A percentile compares a stretch with the other conserved stretches of the same genome.
phyloP scores from a whole-genome alignment of 2,113 vertebrate genomes.

The Lasiurus cinereus region DNA sequence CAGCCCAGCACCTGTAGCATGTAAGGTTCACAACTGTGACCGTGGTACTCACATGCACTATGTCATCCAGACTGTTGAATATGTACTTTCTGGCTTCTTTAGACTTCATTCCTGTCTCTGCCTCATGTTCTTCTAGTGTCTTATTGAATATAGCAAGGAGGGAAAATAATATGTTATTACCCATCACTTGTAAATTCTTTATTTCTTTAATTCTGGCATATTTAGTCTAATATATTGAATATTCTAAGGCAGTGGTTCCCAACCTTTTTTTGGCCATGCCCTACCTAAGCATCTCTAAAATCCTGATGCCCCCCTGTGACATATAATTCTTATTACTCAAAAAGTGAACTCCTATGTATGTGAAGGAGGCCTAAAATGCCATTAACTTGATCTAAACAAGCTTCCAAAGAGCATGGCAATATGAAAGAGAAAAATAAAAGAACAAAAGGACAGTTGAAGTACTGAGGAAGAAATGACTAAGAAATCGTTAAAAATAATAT shows the following conservation, averaged over 20 bases:
- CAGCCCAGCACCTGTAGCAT: not conserved
- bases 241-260: not conserved
- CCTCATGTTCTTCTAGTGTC: constrained; percentile 98
- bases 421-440: too few relatives aligned
- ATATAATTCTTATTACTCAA: too few relatives aligned
- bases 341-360: too few relatives aligned
- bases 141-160: constrained; percentile 82
- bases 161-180: constrained; percentile 64
- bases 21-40: not conserved
- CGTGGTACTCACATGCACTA: constrained; percentile 94
- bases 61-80: constrained; percentile 99
- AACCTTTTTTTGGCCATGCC: too few relatives aligned
- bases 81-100: constrained; percentile 99
- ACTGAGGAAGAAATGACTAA: too few relatives aligned
- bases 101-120: constrained; percentile 99
- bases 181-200: not conserved
- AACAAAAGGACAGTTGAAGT: too few relatives aligned
- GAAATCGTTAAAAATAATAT: too few relatives aligned
- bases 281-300: too few relatives aligned
- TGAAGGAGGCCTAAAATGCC: too few relatives aligned
- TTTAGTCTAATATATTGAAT: constrained; percentile 42
- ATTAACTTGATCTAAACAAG: too few relatives aligned
- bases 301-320: too few relatives aligned
- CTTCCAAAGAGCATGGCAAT: too few relatives aligned
- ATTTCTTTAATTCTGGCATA: constrained; percentile 48